A percentile compares a stretch with the other conserved stretches of the same genome.
These are phyloP conservation scores for human DNA, from an alignment of 2,113 vertebrate genomes.

Conservation along the genomic window DNA sequence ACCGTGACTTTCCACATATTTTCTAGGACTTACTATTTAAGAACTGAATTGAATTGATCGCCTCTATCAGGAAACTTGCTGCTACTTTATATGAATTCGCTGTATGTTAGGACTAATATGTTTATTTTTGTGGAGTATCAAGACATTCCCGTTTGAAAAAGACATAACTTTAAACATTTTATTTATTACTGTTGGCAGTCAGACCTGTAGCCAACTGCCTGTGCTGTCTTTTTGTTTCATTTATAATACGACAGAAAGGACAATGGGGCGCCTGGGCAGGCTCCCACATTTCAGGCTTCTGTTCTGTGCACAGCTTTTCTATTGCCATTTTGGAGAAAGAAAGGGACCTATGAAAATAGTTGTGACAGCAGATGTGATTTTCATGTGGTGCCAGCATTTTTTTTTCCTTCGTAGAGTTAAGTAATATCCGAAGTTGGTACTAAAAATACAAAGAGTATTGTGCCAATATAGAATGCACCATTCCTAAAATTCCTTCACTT, in stretches of 20 bases:
- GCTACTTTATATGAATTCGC: not conserved
- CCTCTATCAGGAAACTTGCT: not conserved
- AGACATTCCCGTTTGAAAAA: constrained; percentile 59
- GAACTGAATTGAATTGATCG: not conserved
- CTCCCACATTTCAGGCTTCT: constrained; percentile 42
- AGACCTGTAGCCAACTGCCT: constrained; percentile 34
- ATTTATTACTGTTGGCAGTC: constrained; percentile 56
- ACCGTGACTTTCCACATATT: not conserved
- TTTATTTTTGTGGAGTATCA: constrained; percentile 5
- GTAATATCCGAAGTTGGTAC: not conserved
- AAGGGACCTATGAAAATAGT: constrained; percentile 37
- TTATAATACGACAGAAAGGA: constrained; percentile 55
- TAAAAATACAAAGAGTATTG: not conserved
- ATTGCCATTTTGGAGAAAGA: constrained; percentile 56
- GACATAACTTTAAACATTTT: constrained; percentile 61
- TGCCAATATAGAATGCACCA: not conserved
- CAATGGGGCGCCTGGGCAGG: constrained; percentile 35
- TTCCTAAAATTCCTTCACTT: not conserved
- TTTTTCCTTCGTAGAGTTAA: not conserved
- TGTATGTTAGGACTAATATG: constrained; percentile 38
- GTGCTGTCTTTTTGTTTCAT: constrained; percentile 57
- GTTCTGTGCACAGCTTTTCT: constrained; percentile 24
- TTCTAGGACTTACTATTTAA: not conserved
- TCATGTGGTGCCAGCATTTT: not conserved
- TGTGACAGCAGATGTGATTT: constrained; percentile 37